Evolutionary conservation across 2,888 invertebrate genomes (phyloP).

Genomic region (Lepidocyrtinus sp.): DNA sequence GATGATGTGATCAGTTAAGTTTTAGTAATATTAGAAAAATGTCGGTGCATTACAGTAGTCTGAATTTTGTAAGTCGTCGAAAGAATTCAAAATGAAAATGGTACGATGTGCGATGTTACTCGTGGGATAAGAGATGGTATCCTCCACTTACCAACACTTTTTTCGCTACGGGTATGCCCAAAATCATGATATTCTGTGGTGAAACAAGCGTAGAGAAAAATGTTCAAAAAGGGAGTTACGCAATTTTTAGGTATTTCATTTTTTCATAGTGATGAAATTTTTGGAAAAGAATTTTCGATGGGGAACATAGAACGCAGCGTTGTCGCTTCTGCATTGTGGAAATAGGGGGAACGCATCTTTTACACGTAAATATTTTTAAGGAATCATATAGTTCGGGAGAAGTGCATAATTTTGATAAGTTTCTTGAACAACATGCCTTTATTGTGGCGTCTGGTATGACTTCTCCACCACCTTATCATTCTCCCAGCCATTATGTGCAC

Average conservation of each 20-base stretch:
- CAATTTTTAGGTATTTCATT: conserved; percentile 57
- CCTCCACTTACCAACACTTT: no score
- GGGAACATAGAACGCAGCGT: conserved; percentile 54
- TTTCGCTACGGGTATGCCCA: conserved; percentile 43
- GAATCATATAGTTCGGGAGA: conserved; percentile 54
- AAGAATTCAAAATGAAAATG: not conserved
- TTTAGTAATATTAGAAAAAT: conserved; percentile 58
- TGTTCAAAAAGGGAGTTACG: conserved; percentile 51
- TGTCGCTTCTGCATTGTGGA: conserved; percentile 51
- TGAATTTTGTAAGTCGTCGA: not conserved
- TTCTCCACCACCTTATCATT: conserved; percentile 29
- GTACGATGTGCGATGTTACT: no score
- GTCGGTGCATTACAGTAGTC: conserved; percentile 44
- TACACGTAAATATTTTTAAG: conserved; percentile 57
- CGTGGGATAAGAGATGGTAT: not conserved
- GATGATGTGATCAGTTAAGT: conserved; percentile 22
- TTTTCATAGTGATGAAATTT: conserved; percentile 53
- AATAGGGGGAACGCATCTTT: conserved; percentile 55
- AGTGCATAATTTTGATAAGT: conserved; percentile 54
- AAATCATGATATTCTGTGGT: not conserved
- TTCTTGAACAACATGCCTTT: conserved; percentile 33
- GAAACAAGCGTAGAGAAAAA: not conserved
- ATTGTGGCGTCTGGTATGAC: conserved; percentile 45
- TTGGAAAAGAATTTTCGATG: conserved; percentile 56
- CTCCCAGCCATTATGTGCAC: conserved; percentile 32